Evolutionary conservation across 1,140 invertebrate genomes (phyloP), one percentile per base, ranked within the genome.

Genomic region (Drosophila pseudoobscura): DNA sequence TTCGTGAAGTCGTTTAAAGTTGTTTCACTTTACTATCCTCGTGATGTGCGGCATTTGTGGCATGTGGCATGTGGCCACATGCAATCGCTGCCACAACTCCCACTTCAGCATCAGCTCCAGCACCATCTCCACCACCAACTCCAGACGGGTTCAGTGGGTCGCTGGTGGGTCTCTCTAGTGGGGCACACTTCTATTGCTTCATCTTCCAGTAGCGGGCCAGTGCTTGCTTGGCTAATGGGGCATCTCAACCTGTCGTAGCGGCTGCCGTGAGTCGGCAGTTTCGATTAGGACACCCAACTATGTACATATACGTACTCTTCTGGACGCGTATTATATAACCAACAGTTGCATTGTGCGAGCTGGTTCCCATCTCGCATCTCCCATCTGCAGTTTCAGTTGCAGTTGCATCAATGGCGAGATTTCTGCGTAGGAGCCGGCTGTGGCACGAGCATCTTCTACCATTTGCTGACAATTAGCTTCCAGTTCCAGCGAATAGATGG

Each of bases 101-200:
- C 44, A 58, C 45, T 31, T 43, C 35, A 49, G 47, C 29, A 8
- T 8, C 29, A 24, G 0, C 29, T 63, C 43, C 20, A 13, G 22
- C 60, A 47, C 6, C 54, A 26, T 13, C 52, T 26, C 24, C 3
- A 47, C 24, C 3, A 47, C 3, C 54, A 26, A 15, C 52, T 31
- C 39, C 44, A 15, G 24, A 39, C 52, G 29, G 61, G 45, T 60
- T 54, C 49, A 47, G 68, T 53, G 58, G 50, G 44, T 60, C 50
- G 24, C 50, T 35, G 22, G 11, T 6, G 17, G 46, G 17, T 22
- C 31, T 24, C 9, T 41, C 17, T 9, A 24, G 39, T 57, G 31
- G 35, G 29, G 24, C 52, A 62, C 59, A 62, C 53, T 65, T 58
- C 47, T 60, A 66, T 66, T 66, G 56, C 63, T 66, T 57, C 63